Conservation (phyloP, 2,797 vertebrate species). For the Mormyrus proboscirostris region DNA sequence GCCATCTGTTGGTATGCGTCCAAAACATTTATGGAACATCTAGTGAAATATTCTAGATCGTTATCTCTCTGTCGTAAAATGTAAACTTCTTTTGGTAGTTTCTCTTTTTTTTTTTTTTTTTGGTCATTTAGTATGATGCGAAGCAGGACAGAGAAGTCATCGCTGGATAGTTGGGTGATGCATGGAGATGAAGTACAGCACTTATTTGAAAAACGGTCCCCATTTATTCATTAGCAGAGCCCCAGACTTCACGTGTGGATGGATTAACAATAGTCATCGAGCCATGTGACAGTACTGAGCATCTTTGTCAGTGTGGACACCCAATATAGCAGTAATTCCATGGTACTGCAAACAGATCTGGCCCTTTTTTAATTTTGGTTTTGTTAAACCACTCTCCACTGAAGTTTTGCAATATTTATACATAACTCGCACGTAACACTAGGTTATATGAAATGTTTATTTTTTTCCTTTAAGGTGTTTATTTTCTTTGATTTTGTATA, state of each 20-base stretch:
- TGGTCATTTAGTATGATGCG: constrained; percentile 19
- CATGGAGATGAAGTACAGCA: neutral
- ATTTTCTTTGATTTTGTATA: neutral
- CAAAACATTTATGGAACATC: neutral
- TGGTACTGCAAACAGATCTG: neutral
- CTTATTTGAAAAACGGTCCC: neutral
- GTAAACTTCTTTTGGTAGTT: constrained; percentile 27
- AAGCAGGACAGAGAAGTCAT: neutral
- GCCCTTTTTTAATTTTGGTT: neutral
- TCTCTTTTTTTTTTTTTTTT: neutral
- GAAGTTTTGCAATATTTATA: neutral
- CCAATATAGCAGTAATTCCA: neutral
- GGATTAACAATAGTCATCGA: neutral
- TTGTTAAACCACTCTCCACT: neutral
- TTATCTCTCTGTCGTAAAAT: neutral
- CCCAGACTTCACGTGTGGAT: neutral
- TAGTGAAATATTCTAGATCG: neutral
- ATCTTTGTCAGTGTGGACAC: neutral
- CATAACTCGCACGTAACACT: neutral
- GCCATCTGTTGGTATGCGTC: constrained; percentile 17
- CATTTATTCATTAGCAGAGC: neutral
- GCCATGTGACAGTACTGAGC: neutral
- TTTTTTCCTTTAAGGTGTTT: neutral
- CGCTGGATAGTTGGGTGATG: neutral
- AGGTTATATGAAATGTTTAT: neutral